Evolutionary conservation across 2,888 invertebrate genomes (phyloP).

Genomic region (Podabrus alpinus): DNA sequence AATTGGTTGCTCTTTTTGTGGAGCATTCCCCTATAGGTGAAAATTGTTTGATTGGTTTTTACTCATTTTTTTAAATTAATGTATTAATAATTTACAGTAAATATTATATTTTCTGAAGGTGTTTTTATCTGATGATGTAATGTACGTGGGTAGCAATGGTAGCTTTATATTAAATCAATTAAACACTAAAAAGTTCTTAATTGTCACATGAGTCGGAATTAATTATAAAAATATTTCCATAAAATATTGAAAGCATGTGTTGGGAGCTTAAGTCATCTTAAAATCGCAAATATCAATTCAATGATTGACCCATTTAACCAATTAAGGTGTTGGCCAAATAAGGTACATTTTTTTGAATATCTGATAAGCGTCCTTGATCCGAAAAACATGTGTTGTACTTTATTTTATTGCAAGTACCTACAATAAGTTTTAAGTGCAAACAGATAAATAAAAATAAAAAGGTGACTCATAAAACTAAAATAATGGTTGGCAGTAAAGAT

Average conservation of each 20-base stretch:
- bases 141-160: neutral
- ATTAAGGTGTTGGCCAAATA: constrained; percentile 18
- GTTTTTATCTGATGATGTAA: neutral
- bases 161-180: neutral
- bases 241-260: neutral
- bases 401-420: neutral
- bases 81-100: neutral
- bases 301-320: constrained; percentile 26
- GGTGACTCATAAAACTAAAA: neutral
- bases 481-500: neutral
- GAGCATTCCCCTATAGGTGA: neutral
- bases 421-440: neutral
- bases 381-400: constrained; percentile 8
- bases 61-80: neutral
- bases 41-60: neutral
- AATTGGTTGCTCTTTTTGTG: neutral
- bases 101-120: neutral
- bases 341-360: constrained; percentile 22
- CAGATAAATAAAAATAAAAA: neutral
- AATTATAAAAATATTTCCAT: neutral
- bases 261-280: neutral
- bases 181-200: neutral
- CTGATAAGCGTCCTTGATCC: constrained; percentile 17
- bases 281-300: constrained; percentile 26
- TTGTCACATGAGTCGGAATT: neutral